Evolutionary conservation across 2,113 vertebrate species (phyloP).

Genomic region (Amazona vittata): DNA sequence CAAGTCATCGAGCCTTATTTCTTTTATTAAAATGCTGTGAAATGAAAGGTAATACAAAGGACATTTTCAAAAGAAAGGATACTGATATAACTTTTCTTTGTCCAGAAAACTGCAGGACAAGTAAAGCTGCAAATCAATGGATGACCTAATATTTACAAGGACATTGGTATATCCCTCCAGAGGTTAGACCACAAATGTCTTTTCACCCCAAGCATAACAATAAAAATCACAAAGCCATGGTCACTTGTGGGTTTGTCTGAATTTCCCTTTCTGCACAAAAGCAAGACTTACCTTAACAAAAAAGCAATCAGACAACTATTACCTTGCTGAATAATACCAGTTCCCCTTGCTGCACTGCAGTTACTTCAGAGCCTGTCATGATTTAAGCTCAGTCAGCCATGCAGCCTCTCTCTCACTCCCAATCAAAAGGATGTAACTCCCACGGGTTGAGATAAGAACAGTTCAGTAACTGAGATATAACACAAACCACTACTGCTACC

Average conservation of each 20-base stretch:
- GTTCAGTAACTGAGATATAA: too few species aligned
- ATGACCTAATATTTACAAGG: background rate
- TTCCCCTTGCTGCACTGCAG: background rate
- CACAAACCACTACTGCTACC: too few species aligned
- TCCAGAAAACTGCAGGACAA: background rate
- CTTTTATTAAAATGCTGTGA: conserved; percentile 17
- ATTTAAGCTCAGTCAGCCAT: too few species aligned
- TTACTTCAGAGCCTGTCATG: background rate
- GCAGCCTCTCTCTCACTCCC: too few species aligned
- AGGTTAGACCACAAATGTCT: background rate
- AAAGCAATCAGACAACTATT: background rate
- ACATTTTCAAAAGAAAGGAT: background rate
- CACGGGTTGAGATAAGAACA: too few species aligned
- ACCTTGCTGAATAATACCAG: background rate
- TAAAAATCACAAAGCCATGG: background rate
- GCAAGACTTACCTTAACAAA: background rate
- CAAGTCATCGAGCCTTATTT: background rate
- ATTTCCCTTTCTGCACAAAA: background rate
- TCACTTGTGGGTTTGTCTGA: background rate
- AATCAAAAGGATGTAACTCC: too few species aligned
- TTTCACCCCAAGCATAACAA: background rate
- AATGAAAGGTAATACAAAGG: conserved; percentile 8
- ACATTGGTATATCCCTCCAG: background rate
- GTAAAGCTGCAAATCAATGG: background rate
- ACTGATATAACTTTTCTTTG: background rate